Conservation (phyloP, 2,888 invertebrate genomes). For the Papilio protenor region DNA sequence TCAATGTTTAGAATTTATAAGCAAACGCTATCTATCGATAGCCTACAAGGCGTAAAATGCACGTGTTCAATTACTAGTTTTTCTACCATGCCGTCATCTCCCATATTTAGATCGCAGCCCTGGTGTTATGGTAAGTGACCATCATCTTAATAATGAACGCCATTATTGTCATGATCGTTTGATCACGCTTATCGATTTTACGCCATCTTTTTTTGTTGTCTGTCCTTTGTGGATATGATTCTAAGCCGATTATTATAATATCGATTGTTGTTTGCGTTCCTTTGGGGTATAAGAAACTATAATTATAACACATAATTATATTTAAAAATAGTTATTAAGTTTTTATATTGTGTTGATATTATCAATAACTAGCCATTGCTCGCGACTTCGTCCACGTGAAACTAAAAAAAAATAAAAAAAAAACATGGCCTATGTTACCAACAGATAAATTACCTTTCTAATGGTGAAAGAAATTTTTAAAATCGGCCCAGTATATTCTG, state of each 20-base stretch:
- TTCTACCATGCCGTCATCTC: conserved; percentile 49
- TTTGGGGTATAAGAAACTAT: background rate
- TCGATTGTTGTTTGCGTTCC: background rate
- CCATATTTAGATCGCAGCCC: conserved; percentile 40
- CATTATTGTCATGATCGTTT: conserved; percentile 42
- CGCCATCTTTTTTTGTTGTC: conserved; percentile 28
- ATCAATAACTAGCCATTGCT: background rate
- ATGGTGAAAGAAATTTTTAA: too few species aligned
- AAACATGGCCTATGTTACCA: too few species aligned
- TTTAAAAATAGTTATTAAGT: background rate
- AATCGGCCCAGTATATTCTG: too few species aligned
- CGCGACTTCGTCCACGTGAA: too few species aligned
- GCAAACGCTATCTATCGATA: conserved; percentile 13
- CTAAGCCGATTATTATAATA: conserved; percentile 11
- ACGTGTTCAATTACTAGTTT: conserved; percentile 50
- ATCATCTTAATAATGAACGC: conserved; percentile 42
- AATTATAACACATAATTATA: background rate
- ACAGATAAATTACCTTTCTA: too few species aligned
- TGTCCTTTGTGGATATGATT: background rate
- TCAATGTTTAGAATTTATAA: conserved; percentile 5
- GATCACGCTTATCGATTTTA: conserved; percentile 39
- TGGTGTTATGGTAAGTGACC: conserved; percentile 43
- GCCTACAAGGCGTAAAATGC: conserved; percentile 42
- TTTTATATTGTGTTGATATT: background rate
- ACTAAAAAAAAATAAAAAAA: too few species aligned